Conservation (phyloP, 1,140 invertebrate genomes). For the Drosophila funebris region DNA sequence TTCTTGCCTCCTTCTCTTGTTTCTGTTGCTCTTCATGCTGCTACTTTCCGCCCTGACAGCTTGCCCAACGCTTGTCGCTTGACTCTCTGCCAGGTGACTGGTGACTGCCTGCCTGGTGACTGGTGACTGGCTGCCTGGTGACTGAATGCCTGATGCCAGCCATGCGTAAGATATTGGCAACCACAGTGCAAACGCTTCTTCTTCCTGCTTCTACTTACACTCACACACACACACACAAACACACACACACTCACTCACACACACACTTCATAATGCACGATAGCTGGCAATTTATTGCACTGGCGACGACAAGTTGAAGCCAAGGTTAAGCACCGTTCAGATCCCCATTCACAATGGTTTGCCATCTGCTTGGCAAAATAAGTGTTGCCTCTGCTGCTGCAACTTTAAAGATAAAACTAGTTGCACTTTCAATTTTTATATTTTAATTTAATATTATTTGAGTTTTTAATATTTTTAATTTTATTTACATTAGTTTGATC, state of each 20-base stretch:
- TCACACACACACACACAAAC: background rate
- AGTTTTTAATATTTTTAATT: no score
- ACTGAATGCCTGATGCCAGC: constrained; percentile 14
- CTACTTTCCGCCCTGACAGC: background rate
- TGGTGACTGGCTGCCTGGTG: constrained; percentile 6
- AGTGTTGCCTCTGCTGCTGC: background rate
- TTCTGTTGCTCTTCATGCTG: background rate
- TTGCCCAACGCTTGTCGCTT: constrained; percentile 10
- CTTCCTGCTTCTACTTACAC: background rate
- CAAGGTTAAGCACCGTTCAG: constrained; percentile 30
- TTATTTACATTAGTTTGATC: no score
- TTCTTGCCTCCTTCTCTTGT: no score
- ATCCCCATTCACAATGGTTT: constrained; percentile 19
- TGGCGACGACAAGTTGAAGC: constrained; percentile 29
- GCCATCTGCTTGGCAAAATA: background rate
- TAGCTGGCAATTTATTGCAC: constrained; percentile 45
- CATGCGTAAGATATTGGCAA: constrained; percentile 56
- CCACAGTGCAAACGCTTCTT: constrained; percentile 37
- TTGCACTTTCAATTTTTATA: background rate
- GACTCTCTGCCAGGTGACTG: constrained; percentile 2
- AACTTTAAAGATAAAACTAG: background rate
- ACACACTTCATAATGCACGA: constrained; percentile 42
- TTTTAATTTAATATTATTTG: no score
- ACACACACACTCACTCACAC: background rate
- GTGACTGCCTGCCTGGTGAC: constrained; percentile 9